These are phyloP conservation scores for Riparia riparia DNA, from an alignment of 2,113 vertebrate species.

Conservation along the genomic window DNA sequence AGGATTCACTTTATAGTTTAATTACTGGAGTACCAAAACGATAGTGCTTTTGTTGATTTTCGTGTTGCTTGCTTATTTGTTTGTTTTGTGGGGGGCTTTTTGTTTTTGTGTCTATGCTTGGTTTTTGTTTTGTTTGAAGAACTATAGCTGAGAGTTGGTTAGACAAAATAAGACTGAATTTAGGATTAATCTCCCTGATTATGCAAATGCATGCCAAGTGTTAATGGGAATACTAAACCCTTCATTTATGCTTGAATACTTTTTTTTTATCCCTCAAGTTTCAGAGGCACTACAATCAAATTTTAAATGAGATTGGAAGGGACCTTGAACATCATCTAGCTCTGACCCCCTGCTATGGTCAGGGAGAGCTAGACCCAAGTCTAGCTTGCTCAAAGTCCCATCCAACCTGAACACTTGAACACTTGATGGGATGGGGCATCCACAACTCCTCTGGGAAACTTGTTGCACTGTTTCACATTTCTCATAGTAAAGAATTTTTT, in stretches of 20 bases:
- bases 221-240: background rate
- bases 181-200: background rate
- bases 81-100: background rate
- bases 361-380: background rate
- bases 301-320: background rate
- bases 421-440: background rate
- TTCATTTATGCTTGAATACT: background rate
- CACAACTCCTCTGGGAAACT: background rate
- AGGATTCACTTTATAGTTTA: background rate
- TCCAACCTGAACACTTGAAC: background rate
- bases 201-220: background rate
- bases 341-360: background rate
- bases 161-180: background rate
- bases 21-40: background rate
- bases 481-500: background rate
- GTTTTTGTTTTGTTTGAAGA: background rate
- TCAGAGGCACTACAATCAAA: background rate
- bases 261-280: background rate
- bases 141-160: background rate
- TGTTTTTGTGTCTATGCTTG: background rate
- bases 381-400: background rate
- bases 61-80: background rate
- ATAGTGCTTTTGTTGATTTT: background rate
- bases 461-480: background rate
- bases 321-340: background rate